Conservation (phyloP, 2,888 invertebrate species). For the Caenorhabditis doughertyi region DNA sequence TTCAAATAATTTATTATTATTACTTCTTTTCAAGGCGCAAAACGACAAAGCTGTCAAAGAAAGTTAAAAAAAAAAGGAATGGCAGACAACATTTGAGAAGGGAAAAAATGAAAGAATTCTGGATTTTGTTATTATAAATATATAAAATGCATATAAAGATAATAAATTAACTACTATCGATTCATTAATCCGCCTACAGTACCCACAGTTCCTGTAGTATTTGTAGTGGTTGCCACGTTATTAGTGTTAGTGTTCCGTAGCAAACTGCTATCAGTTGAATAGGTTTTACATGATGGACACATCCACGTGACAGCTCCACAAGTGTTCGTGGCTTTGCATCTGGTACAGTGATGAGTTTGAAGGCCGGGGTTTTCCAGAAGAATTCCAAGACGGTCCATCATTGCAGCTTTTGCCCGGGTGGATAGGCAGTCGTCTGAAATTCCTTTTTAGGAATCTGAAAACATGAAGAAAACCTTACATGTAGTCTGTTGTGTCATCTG, state of each 20-base stretch:
- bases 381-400: constrained; percentile 81
- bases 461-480: constrained; percentile 62
- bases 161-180: neutral
- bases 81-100: constrained; percentile 12
- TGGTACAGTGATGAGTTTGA: constrained; percentile 78
- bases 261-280: constrained; percentile 75
- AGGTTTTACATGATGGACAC: constrained; percentile 81
- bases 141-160: neutral
- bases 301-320: constrained; percentile 80
- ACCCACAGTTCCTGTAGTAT: neutral
- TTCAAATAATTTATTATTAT: constrained; percentile 21
- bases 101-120: constrained; percentile 6
- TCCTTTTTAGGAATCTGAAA: neutral
- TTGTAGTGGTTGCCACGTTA: constrained; percentile 39
- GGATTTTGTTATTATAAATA: neutral
- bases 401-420: constrained; percentile 79
- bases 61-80: neutral
- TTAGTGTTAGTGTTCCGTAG: constrained; percentile 57
- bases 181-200: constrained; percentile 2
- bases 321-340: constrained; percentile 77
- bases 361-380: constrained; percentile 79
- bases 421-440: constrained; percentile 82
- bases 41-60: constrained; percentile 27
- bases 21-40: constrained; percentile 5
- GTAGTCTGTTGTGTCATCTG: constrained; percentile 82